These are phyloP conservation scores for Teinopalpus imperialis DNA, from an alignment of 2,888 invertebrate genomes.

Conservation along the genomic window DNA sequence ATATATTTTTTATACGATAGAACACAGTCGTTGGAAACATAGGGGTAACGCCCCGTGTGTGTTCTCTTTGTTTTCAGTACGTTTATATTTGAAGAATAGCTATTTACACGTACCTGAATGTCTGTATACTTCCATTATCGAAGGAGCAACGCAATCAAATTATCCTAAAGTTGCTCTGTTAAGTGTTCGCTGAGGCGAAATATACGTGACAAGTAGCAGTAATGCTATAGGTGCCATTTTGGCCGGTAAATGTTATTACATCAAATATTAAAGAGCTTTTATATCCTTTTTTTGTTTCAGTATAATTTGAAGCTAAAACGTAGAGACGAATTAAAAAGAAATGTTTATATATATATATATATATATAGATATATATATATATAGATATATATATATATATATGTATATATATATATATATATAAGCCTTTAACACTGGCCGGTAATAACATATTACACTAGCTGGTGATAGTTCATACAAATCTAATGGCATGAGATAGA, in stretches of 20 bases:
- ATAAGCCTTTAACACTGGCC: too few species aligned
- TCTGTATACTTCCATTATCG: conserved; percentile 25
- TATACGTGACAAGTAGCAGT: conserved; percentile 24
- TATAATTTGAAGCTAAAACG: conserved; percentile 10
- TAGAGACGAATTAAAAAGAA: conserved; percentile 11
- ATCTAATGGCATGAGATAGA: too few species aligned
- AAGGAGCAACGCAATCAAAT: conserved; percentile 25
- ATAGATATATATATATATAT: too few species aligned
- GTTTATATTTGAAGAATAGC: conserved; percentile 6
- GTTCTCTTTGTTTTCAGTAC: conserved; percentile 7
- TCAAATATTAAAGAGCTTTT: conserved; percentile 24
- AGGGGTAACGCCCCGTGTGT: not conserved
- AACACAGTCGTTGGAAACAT: not conserved
- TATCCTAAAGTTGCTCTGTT: conserved; percentile 27
- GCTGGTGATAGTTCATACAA: too few species aligned
- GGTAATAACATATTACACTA: too few species aligned
- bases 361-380: too few species aligned
- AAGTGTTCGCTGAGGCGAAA: conserved; percentile 21
- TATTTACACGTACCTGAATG: conserved; percentile 22
- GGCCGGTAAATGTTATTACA: conserved; percentile 25
- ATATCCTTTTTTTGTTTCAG: conserved; percentile 10
- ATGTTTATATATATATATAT: too few species aligned
- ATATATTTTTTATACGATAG: too few species aligned
- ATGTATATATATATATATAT: too few species aligned
- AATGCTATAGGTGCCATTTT: conserved; percentile 19